A percentile compares a stretch with the other conserved stretches of the same genome.
Conservation (phyloP, 2,797 vertebrate species). For the Hippopotamyrus pictus region DNA sequence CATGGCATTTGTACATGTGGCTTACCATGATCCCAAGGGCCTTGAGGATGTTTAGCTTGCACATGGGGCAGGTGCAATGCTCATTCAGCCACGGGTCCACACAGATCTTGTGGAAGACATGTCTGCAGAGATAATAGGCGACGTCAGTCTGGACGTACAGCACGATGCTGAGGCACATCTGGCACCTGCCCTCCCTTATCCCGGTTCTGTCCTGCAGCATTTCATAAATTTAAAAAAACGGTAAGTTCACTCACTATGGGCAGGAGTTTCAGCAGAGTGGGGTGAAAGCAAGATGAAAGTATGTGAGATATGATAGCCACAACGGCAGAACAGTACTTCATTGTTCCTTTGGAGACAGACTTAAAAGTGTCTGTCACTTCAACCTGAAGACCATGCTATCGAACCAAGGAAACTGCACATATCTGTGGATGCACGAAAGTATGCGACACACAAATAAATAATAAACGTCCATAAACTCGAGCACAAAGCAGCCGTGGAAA, state of each 20-base stretch:
- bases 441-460: background rate
- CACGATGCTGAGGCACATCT: background rate
- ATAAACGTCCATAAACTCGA: background rate
- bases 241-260: background rate
- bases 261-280: background rate
- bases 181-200: background rate
- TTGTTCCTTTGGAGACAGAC: background rate
- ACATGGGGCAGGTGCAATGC: constrained; percentile 97
- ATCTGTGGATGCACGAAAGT: background rate
- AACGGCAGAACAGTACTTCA: background rate
- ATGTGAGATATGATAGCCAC: background rate
- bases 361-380: background rate
- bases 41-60: constrained; percentile 97
- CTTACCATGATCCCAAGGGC: constrained; percentile 92
- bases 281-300: background rate
- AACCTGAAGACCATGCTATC: background rate
- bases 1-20: constrained; percentile 1
- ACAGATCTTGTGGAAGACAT: constrained; percentile 94
- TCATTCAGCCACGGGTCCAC: constrained; percentile 97
- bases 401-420: background rate
- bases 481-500: background rate
- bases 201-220: background rate
- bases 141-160: background rate
- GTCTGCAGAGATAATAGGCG: constrained; percentile 56
- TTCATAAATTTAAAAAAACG: background rate